A percentile compares a stretch with the other conserved stretches of the same genome.
Conservation (phyloP, 2,888 invertebrate species). For the Coelopa pilipes region DNA sequence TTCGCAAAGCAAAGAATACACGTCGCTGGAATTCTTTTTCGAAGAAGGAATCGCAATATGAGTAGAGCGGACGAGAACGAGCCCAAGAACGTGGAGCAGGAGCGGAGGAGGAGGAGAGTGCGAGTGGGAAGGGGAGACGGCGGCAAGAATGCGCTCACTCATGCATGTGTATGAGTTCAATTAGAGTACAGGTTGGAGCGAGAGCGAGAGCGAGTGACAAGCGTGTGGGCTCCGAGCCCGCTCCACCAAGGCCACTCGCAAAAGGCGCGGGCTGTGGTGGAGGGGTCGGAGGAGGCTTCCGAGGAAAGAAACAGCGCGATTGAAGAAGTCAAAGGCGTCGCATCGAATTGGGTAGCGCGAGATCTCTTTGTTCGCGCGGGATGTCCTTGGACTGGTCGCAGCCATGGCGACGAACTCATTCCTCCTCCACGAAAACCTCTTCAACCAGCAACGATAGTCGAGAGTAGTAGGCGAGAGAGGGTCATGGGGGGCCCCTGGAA, state of each 20-base stretch:
- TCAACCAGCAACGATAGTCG: too few species aligned
- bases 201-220: background rate
- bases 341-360: too few species aligned
- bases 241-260: constrained; percentile 26
- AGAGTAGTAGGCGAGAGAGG: too few species aligned
- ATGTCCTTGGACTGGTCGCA: too few species aligned
- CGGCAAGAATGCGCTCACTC: constrained; percentile 17
- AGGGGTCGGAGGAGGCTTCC: background rate
- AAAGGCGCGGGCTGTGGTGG: constrained; percentile 19
- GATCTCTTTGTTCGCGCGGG: too few species aligned
- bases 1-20: constrained; percentile 14
- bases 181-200: constrained; percentile 14
- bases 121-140: background rate
- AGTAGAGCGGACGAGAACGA: background rate
- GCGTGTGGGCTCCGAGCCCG: background rate
- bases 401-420: too few species aligned
- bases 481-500: too few species aligned
- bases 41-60: background rate
- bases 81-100: background rate
- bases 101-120: background rate
- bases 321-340: background rate
- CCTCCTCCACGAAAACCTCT: too few species aligned
- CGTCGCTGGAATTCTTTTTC: constrained; percentile 16
- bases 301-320: constrained; percentile 5
- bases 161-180: constrained; percentile 31